These are phyloP conservation scores for Bungarus multicinctus DNA, from an alignment of 2,113 vertebrate species.

Conservation along the genomic window DNA sequence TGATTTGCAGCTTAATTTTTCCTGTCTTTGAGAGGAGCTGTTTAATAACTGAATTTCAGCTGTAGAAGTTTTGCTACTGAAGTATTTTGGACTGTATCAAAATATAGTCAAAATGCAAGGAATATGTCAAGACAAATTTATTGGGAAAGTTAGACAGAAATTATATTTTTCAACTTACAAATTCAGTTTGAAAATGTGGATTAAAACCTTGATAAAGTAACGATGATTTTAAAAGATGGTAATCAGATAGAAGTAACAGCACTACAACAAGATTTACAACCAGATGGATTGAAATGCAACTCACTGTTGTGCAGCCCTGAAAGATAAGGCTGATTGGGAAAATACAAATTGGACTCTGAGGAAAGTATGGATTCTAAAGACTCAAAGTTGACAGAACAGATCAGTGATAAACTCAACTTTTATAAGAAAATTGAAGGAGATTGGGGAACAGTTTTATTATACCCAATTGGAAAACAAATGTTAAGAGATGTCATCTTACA, in stretches of 20 bases:
- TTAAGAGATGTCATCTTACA: neutral
- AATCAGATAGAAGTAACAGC: too few species aligned
- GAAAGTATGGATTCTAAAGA: neutral
- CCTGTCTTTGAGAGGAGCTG: neutral
- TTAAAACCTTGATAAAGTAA: too few species aligned
- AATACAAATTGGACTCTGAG: neutral
- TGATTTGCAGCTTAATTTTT: neutral
- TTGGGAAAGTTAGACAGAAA: too few species aligned
- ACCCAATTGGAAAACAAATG: neutral
- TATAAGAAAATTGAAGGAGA: neutral
- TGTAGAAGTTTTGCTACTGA: neutral
- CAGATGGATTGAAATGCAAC: too few species aligned
- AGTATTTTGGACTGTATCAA: too few species aligned
- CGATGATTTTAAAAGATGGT: too few species aligned
- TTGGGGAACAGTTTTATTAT: neutral
- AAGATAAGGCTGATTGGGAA: neutral
- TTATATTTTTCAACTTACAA: too few species aligned
- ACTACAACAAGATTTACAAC: too few species aligned
- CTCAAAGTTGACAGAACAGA: neutral
- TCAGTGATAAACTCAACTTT: neutral
- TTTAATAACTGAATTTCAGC: neutral
- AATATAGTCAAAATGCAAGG: neutral
- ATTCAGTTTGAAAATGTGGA: too few species aligned
- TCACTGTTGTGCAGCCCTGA: too few species aligned
- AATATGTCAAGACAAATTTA: neutral